Evolutionary conservation across 2,888 invertebrate species (phyloP), one percentile per base, ranked within the genome.

Genomic region (Leuctra nigra): DNA sequence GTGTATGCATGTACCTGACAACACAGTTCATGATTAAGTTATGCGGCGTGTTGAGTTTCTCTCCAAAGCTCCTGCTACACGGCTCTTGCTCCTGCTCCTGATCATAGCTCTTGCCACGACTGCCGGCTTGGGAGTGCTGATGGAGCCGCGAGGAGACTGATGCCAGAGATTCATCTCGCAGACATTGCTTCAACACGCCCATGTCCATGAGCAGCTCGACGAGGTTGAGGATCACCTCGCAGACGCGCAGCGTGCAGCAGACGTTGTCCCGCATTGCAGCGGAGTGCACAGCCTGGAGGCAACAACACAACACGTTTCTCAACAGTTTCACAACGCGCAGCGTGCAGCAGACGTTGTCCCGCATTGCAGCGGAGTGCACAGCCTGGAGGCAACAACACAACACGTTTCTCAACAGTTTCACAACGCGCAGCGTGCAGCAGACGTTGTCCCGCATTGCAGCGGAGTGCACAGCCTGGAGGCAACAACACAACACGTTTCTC

Each of bases 311-410:
- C 6, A 29, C 7, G 6, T 29, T n/a, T n/a, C n/a, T n/a, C 7
- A 29, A 29, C 61, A 75, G 74, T 66, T 86, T 87, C 60, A 90
- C 74, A 0, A 94, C 86, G 0, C 91, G 92, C 71, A 29, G 6
- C 29, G 66, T 96, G 93, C 74, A 98, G 82, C 1, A 99, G 73
- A 0, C 94, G 81, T 68, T 97, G 96, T 3, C 96, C 82, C 55
- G 98, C 78, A 70, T 95, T 96, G 16, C 99, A 73, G 66, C 96
- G 88, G 1, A 91, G 89, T 72, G 97, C 96, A 71, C 95, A 87
- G 92, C 94, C 84, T 93, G 69, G n/a, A n/a, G n/a, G n/a, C n/a
- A n/a, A n/a, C n/a, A n/a, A n/a, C n/a, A n/a, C n/a, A n/a, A n/a
- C n/a, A n/a, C n/a, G n/a, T n/a, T n/a, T n/a, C n/a, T n/a, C n/a